Percentiles rank a stretch among this genome's conserved stretches.
Conservation (phyloP, 2,797 vertebrate species). For the Fratercula arctica region DNA sequence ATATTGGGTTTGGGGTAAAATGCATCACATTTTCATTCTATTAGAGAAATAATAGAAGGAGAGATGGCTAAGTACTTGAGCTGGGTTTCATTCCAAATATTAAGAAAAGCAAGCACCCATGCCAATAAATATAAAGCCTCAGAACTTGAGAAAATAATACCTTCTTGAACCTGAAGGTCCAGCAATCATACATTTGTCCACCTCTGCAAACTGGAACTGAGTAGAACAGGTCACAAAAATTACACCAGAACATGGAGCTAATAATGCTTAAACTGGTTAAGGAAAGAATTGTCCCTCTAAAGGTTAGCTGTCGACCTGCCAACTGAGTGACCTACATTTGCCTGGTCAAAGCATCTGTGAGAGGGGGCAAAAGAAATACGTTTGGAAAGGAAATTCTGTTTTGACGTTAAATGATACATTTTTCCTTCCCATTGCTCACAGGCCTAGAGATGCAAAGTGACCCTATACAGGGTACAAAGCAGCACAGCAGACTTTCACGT, state of each 20-base stretch:
- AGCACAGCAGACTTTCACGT: neutral
- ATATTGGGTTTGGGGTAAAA: neutral
- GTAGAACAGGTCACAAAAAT: neutral
- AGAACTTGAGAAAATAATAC: neutral
- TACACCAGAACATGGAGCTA: neutral
- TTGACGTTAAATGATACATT: neutral
- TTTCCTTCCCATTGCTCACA: conserved; percentile 2
- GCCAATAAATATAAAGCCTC: conserved; percentile 1
- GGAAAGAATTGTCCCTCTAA: neutral
- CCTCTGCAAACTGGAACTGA: neutral
- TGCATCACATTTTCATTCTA: neutral
- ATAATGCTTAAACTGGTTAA: neutral
- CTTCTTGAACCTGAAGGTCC: neutral
- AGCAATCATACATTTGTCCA: neutral
- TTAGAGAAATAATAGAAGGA: neutral
- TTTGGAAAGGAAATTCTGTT: conserved; percentile 22
- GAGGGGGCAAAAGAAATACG: neutral
- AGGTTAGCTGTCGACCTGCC: neutral
- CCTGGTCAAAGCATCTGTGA: neutral
- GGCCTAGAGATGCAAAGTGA: neutral
- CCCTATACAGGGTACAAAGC: neutral
- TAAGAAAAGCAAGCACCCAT: neutral
- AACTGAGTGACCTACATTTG: neutral
- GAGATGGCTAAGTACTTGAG: neutral
- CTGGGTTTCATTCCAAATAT: neutral